These are phyloP conservation scores for Gopherus evgoodei DNA, from an alignment of 2,113 vertebrate species.

Conservation along the genomic window DNA sequence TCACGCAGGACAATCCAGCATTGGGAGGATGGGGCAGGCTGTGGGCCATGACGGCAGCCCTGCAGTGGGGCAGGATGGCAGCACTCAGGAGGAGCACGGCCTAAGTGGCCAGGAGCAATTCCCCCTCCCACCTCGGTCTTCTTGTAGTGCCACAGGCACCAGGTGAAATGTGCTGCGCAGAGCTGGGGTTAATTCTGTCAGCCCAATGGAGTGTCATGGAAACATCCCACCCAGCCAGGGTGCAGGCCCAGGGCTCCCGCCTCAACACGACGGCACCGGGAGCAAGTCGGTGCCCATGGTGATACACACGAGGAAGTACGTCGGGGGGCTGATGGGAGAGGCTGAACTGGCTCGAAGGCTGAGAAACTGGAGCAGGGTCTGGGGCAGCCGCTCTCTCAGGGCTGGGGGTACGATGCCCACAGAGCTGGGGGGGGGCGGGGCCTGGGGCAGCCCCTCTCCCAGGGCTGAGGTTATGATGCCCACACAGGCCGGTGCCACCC, in stretches of 20 bases:
- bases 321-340: too few species aligned
- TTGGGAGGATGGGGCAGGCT: background rate
- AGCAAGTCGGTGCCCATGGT: background rate
- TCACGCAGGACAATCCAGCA: background rate
- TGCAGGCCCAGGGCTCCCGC: accelerated
- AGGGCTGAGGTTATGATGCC: too few species aligned
- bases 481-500: too few species aligned
- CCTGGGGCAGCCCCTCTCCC: too few species aligned
- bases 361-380: too few species aligned
- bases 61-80: background rate
- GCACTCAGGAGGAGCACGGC: background rate
- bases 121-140: background rate
- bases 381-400: too few species aligned
- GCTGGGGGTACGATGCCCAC: too few species aligned
- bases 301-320: background rate
- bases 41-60: background rate
- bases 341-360: too few species aligned
- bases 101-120: background rate
- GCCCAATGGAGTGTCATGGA: background rate
- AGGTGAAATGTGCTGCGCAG: too few species aligned
- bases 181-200: too few species aligned
- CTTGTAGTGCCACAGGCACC: too few species aligned
- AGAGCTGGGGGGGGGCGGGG: too few species aligned
- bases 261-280: background rate
- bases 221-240: background rate